Evolutionary conservation across 37 sponge, comb jelly and placozoan genomes (phyloP).

Genomic region (Trichoplax adhaerens): DNA sequence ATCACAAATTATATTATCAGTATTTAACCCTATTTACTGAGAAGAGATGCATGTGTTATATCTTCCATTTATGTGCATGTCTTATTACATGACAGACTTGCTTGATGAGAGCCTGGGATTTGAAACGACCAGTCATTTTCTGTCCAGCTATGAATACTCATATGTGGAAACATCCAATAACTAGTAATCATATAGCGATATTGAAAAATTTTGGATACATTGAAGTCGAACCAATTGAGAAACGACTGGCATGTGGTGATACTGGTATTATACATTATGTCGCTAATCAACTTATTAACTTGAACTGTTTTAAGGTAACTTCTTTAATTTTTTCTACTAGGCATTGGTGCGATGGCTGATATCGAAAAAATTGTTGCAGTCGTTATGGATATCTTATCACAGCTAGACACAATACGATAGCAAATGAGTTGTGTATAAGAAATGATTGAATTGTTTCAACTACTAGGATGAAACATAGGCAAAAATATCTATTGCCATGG

Average conservation of each 20-base stretch:
- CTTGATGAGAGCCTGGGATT: slow-evolving; percentile 81
- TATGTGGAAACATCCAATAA: slow-evolving; percentile 87
- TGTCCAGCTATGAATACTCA: slow-evolving; percentile 96
- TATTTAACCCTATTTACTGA: no score
- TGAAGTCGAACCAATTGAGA: slow-evolving; percentile 63
- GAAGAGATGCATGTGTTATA: no score
- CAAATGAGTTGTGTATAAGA: no score
- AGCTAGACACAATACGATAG: no score
- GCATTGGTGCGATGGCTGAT: slow-evolving; percentile 35
- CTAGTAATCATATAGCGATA: slow-evolving; percentile 29
- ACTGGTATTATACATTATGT: slow-evolving; percentile 2
- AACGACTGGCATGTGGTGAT: slow-evolving; percentile 86
- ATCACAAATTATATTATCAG: no score
- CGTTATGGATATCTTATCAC: background rate
- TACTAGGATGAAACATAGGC: no score
- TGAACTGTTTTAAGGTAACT: no score
- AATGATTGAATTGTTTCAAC: no score
- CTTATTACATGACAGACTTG: slow-evolving; percentile 26
- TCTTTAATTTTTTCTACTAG: no score
- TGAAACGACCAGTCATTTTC: slow-evolving; percentile 49
- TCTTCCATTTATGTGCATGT: no score
- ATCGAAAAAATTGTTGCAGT: slow-evolving; percentile 26
- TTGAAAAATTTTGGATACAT: slow-evolving; percentile 40
- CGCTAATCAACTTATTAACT: no score
- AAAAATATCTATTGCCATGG: no score